Evolutionary conservation across 2,797 vertebrate genomes (phyloP).

Genomic region (Sebastes matsubarae): DNA sequence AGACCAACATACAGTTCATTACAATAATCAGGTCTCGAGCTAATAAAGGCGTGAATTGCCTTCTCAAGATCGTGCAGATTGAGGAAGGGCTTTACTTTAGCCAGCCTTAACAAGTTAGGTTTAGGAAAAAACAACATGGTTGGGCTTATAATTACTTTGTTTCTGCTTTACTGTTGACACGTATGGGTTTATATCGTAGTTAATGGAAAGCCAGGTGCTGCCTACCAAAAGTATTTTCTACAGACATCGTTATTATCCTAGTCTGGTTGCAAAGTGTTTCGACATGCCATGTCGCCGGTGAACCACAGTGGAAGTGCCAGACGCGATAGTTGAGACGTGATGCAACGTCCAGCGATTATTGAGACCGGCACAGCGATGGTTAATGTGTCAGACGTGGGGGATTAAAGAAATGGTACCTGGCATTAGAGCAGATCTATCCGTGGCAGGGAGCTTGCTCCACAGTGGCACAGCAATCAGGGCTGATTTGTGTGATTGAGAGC

Average conservation of each 20-base stretch:
- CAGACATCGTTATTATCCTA: background rate
- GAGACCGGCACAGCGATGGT: slow-evolving; percentile 10
- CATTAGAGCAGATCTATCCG: slow-evolving; percentile 44
- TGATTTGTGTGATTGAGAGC: slow-evolving; percentile 73
- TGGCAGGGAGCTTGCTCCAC: slow-evolving; percentile 46
- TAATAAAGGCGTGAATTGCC: too few species aligned
- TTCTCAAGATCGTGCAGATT: too few species aligned
- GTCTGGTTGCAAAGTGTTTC: background rate
- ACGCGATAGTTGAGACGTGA: background rate
- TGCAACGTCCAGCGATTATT: background rate
- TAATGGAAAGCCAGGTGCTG: too few species aligned
- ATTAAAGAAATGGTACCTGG: slow-evolving; percentile 48
- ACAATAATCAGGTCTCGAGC: too few species aligned
- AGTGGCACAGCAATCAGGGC: slow-evolving; percentile 57
- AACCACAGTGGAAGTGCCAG: background rate
- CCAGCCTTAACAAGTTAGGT: too few species aligned
- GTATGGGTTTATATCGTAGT: too few species aligned
- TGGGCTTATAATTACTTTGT: too few species aligned
- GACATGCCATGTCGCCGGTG: background rate
- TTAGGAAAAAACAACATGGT: too few species aligned
- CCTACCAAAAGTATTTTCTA: too few species aligned
- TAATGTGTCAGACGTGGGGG: slow-evolving; percentile 36
- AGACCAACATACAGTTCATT: too few species aligned
- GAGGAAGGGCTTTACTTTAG: too few species aligned
- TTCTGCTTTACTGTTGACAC: too few species aligned